phyloP scores from a whole-genome alignment of 2,113 vertebrate species.

The Cebidichthys violaceus region DNA sequence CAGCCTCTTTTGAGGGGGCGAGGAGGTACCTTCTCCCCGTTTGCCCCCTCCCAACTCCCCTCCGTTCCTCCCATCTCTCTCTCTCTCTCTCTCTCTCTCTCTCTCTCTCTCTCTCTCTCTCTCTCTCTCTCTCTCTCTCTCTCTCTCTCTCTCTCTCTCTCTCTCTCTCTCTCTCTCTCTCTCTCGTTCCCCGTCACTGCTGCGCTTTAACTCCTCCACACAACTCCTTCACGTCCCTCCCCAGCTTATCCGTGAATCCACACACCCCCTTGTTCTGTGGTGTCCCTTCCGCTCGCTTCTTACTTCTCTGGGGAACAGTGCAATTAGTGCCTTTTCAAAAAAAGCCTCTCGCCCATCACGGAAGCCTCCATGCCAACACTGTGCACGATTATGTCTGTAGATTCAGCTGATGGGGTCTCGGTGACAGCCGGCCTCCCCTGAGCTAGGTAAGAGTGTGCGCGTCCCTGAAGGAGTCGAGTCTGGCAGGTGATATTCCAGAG shows the following conservation, averaged over 20 bases:
- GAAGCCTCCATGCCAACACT: conserved; percentile 14
- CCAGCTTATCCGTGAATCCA: conserved; percentile 37
- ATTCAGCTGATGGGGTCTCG: conserved; percentile 20
- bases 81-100: not conserved
- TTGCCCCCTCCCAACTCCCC: conserved; percentile 51
- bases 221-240: conserved; percentile 23
- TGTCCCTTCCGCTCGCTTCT: conserved; percentile 8
- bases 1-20: conserved; percentile 63
- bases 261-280: conserved; percentile 29
- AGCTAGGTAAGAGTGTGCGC: conserved; percentile 13
- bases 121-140: not conserved
- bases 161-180: conserved; percentile 2
- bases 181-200: conserved; percentile 27
- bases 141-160: conserved; percentile 6
- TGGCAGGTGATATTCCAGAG: conserved; percentile 63
- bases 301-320: conserved; percentile 28
- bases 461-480: conserved; percentile 21
- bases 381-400: conserved; percentile 38
- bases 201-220: conserved; percentile 51
- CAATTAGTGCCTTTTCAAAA: conserved; percentile 45
- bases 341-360: conserved; percentile 17
- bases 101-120: conserved; percentile 19
- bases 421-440: conserved; percentile 30
- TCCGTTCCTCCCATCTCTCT: conserved; percentile 26
- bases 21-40: conserved; percentile 51